Conservation (phyloP, 1,140 invertebrate genomes). For the Aricia agestis region DNA sequence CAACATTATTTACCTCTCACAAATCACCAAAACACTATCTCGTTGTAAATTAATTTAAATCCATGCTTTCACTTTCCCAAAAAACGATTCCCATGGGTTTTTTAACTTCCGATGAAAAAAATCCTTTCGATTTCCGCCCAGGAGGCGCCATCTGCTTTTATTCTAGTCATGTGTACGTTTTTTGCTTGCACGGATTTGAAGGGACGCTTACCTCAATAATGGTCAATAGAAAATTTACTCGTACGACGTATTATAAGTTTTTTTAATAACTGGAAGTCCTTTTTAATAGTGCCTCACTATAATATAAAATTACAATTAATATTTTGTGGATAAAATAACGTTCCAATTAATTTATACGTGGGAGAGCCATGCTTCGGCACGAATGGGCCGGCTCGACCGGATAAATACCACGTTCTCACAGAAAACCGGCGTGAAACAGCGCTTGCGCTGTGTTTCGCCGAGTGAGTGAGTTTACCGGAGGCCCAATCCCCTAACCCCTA, state of each 20-base stretch:
- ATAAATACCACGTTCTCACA: too few species aligned
- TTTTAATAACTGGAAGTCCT: background rate
- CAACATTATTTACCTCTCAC: background rate
- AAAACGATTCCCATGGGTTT: slow-evolving; percentile 53
- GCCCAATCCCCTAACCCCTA: too few species aligned
- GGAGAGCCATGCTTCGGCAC: too few species aligned
- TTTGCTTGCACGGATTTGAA: slow-evolving; percentile 53
- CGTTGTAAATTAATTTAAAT: slow-evolving; percentile 26
- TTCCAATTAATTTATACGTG: too few species aligned
- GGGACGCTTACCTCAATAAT: slow-evolving; percentile 41
- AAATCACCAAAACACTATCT: background rate
- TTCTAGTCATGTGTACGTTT: slow-evolving; percentile 67
- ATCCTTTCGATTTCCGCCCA: slow-evolving; percentile 69
- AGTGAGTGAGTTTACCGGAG: too few species aligned
- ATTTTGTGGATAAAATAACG: too few species aligned
- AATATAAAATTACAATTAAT: too few species aligned
- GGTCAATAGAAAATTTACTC: background rate
- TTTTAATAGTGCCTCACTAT: background rate
- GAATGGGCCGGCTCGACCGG: too few species aligned
- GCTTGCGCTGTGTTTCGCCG: too few species aligned
- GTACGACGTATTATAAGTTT: background rate
- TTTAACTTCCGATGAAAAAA: slow-evolving; percentile 51
- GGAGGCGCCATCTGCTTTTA: slow-evolving; percentile 66
- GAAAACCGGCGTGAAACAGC: too few species aligned
- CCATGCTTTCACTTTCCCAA: slow-evolving; percentile 57